These are phyloP conservation scores for Desmophyllum pertusum DNA, from an alignment of 92 coral and sea anemone genomes.

Conservation along the genomic window DNA sequence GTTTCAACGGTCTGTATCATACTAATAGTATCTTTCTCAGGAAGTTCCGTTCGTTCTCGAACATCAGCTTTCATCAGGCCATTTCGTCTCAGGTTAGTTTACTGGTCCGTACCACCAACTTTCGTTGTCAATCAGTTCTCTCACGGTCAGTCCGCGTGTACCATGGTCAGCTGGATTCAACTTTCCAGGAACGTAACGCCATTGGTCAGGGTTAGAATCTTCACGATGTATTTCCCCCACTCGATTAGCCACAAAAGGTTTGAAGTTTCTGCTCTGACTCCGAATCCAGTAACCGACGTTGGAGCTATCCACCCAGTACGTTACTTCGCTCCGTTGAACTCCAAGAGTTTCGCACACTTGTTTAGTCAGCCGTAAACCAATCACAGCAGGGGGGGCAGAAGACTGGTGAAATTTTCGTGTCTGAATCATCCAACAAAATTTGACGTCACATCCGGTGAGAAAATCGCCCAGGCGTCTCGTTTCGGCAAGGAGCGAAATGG, in stretches of 20 bases:
- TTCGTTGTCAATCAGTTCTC: slow-evolving; percentile 12
- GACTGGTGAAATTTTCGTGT: no score
- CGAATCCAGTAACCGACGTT: slow-evolving; percentile 56
- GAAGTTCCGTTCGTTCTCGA: background rate
- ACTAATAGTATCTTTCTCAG: background rate
- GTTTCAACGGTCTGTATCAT: no score
- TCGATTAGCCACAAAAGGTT: slow-evolving; percentile 63
- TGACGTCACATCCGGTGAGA: no score
- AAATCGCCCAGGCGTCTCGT: no score
- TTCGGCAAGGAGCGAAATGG: no score
- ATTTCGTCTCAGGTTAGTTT: background rate
- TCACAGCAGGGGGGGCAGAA: no score
- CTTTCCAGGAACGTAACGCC: slow-evolving; percentile 53
- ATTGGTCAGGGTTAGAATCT: slow-evolving; percentile 49
- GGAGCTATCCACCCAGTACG: slow-evolving; percentile 63
- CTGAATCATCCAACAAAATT: no score
- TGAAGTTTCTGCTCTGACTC: slow-evolving; percentile 57
- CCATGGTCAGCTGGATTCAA: slow-evolving; percentile 49
- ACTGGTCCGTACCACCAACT: slow-evolving; percentile 56
- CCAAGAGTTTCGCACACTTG: slow-evolving; percentile 14
- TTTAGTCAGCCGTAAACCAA: slow-evolving; percentile 29
- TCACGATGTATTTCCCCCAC: slow-evolving; percentile 54
- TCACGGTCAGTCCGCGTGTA: slow-evolving; percentile 45
- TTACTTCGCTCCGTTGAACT: no score
- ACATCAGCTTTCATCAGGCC: slow-evolving; percentile 19